A percentile compares a stretch with the other conserved stretches of the same genome.
Evolutionary conservation across 2,113 vertebrate species (phyloP).

Genomic region (Sminthopsis crassicaudata): DNA sequence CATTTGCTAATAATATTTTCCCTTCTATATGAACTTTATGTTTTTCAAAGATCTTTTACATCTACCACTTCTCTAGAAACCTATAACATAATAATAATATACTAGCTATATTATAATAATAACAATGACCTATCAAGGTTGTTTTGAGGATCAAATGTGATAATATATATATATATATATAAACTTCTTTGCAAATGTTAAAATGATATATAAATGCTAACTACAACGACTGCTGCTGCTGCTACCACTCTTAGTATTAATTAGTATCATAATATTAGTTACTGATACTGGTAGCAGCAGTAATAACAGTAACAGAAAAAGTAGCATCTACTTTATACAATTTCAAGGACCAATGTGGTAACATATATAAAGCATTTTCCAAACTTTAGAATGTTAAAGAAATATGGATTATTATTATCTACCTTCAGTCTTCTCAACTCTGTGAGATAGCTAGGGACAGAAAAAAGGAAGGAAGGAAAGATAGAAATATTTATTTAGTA

Average conservation of each 20-base stretch:
- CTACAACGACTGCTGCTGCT: background rate
- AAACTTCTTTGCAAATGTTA: background rate
- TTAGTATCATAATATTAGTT: background rate
- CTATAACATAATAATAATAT: background rate
- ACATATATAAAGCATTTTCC: background rate
- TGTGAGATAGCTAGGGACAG: background rate
- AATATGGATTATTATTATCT: background rate
- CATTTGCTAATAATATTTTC: background rate
- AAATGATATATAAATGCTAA: background rate
- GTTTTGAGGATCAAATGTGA: background rate
- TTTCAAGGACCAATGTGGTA: background rate
- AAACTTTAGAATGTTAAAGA: background rate
- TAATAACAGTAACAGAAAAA: background rate
- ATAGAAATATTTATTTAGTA: background rate
- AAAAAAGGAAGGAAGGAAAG: too few species aligned
- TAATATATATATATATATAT: too few species aligned
- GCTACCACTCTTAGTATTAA: background rate
- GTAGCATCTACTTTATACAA: background rate
- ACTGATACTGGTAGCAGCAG: background rate
- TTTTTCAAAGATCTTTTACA: background rate
- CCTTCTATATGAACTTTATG: background rate
- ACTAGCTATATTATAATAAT: background rate
- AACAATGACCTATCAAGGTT: background rate
- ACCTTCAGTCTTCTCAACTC: background rate
- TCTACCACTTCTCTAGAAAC: background rate